phyloP scores from a whole-genome alignment of 2,888 invertebrate genomes.

The Tachina lurida region DNA sequence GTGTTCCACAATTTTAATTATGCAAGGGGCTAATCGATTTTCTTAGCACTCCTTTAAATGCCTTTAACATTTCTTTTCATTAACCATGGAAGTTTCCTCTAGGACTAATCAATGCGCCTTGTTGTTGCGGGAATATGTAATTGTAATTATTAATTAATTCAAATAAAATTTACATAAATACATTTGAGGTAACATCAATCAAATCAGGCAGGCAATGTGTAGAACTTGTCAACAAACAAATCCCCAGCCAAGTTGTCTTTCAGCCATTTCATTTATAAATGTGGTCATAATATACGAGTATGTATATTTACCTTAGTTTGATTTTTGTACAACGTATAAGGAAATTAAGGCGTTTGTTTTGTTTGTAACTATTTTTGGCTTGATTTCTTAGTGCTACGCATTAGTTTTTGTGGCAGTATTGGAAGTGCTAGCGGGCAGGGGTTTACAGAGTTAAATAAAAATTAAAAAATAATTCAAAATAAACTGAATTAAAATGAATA shows the following conservation, averaged over 20 bases:
- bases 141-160: conserved; percentile 39
- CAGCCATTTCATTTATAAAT: conserved; percentile 15
- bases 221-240: conserved; percentile 23
- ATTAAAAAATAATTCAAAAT: conserved; percentile 13
- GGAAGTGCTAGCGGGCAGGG: background rate
- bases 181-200: conserved; percentile 41
- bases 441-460: conserved; percentile 25
- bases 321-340: conserved; percentile 11
- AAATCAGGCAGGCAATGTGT: conserved; percentile 26
- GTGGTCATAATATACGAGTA: conserved; percentile 15
- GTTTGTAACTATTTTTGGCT: conserved; percentile 25
- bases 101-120: background rate
- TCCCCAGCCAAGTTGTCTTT: conserved; percentile 31
- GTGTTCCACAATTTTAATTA: no score
- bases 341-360: conserved; percentile 35
- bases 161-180: background rate
- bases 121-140: conserved; percentile 37
- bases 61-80: no score
- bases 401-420: background rate
- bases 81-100: no score
- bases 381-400: conserved; percentile 21
- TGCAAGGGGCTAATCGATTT: no score
- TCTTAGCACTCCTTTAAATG: no score
- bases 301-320: background rate
- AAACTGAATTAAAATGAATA: conserved; percentile 11